phyloP scores from a whole-genome alignment of 2,888 invertebrate species.

The Cerastis rubricosa region DNA sequence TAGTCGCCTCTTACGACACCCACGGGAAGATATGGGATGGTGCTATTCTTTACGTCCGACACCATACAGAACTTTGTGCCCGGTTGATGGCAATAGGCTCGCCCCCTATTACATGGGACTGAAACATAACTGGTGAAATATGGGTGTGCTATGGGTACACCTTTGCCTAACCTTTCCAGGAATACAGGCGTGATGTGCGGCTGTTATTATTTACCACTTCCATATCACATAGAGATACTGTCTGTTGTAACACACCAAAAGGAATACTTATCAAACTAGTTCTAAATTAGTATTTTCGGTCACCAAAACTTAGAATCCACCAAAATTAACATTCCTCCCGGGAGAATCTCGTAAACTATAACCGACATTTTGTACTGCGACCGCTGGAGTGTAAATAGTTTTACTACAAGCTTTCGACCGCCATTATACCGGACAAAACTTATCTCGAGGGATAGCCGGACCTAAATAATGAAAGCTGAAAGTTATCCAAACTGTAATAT shows the following conservation, averaged over 20 bases:
- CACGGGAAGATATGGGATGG: too few species aligned
- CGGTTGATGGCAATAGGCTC: too few species aligned
- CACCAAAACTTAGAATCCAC: not conserved
- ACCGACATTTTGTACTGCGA: not conserved
- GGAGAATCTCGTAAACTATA: slow-evolving; percentile 22
- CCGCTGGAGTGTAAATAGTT: slow-evolving; percentile 24
- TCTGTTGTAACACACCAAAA: not conserved
- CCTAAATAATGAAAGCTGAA: slow-evolving; percentile 14
- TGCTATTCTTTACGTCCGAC: too few species aligned
- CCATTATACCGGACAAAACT: slow-evolving; percentile 14
- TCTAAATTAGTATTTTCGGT: slow-evolving; percentile 30
- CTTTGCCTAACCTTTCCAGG: too few species aligned
- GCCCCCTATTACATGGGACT: too few species aligned
- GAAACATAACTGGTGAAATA: too few species aligned
- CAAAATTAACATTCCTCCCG: not conserved
- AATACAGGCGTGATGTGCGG: too few species aligned
- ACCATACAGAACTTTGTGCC: too few species aligned
- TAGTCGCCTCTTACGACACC: too few species aligned
- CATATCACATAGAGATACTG: not conserved
- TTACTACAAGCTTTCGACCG: slow-evolving; percentile 9
- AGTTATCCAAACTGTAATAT: not conserved
- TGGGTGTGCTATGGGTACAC: too few species aligned
- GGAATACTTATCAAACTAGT: not conserved
- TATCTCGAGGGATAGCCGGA: slow-evolving; percentile 27
- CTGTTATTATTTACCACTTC: too few species aligned